phyloP scores from a whole-genome alignment of 2,888 invertebrate species.

The Cantharis lateralis region DNA sequence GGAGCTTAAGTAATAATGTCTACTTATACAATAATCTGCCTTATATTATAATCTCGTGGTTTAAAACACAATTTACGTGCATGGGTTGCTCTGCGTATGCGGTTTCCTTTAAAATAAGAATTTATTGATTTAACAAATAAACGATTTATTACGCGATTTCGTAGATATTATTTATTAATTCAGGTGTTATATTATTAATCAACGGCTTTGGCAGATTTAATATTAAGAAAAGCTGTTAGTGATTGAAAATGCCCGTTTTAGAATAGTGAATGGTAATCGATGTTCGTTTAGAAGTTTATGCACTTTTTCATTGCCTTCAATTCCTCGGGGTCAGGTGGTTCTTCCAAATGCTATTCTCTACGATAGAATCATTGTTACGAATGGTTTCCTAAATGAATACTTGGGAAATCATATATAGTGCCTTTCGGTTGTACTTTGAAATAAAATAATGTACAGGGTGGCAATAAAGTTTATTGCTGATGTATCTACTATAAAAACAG shows the following conservation, averaged over 20 bases:
- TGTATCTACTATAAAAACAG: too few relatives aligned
- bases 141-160: not conserved
- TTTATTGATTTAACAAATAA: too few relatives aligned
- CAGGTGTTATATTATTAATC: not conserved
- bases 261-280: not conserved
- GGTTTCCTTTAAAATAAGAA: too few relatives aligned
- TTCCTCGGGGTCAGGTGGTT: not conserved
- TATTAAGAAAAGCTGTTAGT: not conserved
- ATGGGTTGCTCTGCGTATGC: too few relatives aligned
- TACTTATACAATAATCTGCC: too few relatives aligned
- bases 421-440: not conserved
- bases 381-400: not conserved
- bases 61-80: too few relatives aligned
- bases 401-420: not conserved
- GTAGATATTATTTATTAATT: not conserved
- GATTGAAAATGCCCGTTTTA: not conserved
- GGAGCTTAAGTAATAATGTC: too few relatives aligned
- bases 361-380: not conserved
- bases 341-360: not conserved
- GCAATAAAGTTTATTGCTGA: not conserved
- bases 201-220: not conserved
- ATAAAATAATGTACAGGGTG: not conserved
- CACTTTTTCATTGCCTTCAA: not conserved
- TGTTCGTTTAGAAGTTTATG: not conserved
- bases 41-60: too few relatives aligned